Percentiles rank a stretch among this genome's conserved stretches.
These are phyloP conservation scores for Eidolon dupreanum DNA, from an alignment of 2,797 vertebrate species.

Conservation along the genomic window DNA sequence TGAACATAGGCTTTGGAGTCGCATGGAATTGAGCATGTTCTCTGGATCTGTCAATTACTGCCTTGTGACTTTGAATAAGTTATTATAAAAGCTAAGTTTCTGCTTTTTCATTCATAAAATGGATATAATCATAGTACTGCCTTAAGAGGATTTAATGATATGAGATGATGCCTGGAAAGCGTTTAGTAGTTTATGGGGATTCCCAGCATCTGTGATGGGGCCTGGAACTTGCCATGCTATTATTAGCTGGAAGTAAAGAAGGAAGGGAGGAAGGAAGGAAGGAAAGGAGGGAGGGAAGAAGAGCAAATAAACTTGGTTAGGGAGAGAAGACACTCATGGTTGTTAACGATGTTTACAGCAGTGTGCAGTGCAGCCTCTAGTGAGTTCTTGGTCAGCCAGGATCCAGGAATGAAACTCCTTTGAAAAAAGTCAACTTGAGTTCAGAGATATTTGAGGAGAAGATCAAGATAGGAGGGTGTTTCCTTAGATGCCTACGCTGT, in stretches of 20 bases:
- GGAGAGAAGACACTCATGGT: neutral
- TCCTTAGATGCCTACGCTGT: neutral
- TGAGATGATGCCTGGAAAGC: neutral
- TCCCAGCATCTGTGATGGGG: neutral
- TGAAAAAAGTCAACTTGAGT: neutral
- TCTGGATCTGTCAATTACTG: neutral
- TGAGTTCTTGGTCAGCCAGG: neutral
- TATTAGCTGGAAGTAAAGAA: neutral
- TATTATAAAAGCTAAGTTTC: constrained; percentile 1
- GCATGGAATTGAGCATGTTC: neutral
- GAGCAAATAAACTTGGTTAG: neutral
- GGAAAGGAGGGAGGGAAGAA: neutral
- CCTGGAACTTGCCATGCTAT: neutral
- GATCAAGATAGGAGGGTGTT: neutral
- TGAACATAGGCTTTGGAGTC: neutral
- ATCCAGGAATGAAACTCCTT: neutral
- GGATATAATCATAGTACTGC: neutral
- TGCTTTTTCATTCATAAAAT: constrained; percentile 26
- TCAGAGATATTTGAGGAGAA: neutral
- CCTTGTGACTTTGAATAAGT: neutral
- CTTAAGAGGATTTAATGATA: neutral
- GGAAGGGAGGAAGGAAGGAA: neutral
- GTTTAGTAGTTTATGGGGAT: neutral
- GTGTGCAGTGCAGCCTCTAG: neutral
- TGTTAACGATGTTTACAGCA: neutral